phyloP scores from a whole-genome alignment of 2,888 invertebrate genomes.

The Lithophane socia region DNA sequence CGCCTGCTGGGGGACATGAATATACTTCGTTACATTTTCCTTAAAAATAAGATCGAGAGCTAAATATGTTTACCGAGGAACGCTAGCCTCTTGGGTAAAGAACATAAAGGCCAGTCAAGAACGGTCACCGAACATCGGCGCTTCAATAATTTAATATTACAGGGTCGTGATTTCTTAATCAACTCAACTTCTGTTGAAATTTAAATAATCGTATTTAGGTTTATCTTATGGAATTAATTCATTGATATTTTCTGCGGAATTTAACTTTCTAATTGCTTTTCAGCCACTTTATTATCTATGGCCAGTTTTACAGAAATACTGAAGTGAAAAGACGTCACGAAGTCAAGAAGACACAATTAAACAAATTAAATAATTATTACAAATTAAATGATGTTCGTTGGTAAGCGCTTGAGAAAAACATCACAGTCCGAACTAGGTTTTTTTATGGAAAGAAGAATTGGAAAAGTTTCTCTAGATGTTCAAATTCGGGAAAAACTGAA shows the following conservation, averaged over 20 bases:
- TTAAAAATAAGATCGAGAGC: not conserved
- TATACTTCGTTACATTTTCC: not conserved
- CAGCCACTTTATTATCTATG: slow-evolving; percentile 7
- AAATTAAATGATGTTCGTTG: not conserved
- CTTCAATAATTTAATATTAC: slow-evolving; percentile 1
- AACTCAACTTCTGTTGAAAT: slow-evolving; percentile 18
- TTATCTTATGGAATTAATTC: slow-evolving; percentile 31
- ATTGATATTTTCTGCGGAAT: slow-evolving; percentile 12
- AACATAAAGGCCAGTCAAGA: not conserved
- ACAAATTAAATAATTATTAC: no score
- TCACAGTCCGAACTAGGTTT: no score
- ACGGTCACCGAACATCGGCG: not conserved
- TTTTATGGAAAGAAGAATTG: no score
- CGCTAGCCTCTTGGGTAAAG: not conserved
- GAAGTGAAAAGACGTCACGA: not conserved
- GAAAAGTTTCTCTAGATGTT: not conserved
- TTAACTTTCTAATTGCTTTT: slow-evolving; percentile 19
- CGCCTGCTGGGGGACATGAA: not conserved
- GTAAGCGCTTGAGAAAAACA: no score
- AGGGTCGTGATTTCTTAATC: slow-evolving; percentile 22
- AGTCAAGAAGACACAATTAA: no score
- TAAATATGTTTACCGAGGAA: not conserved
- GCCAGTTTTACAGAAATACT: not conserved
- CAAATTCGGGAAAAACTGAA: not conserved
- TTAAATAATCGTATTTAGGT: slow-evolving; percentile 27